A percentile compares a stretch with the other conserved stretches of the same genome.
Conservation (phyloP, 2,888 invertebrate genomes). For the Drosophila histrio region DNA sequence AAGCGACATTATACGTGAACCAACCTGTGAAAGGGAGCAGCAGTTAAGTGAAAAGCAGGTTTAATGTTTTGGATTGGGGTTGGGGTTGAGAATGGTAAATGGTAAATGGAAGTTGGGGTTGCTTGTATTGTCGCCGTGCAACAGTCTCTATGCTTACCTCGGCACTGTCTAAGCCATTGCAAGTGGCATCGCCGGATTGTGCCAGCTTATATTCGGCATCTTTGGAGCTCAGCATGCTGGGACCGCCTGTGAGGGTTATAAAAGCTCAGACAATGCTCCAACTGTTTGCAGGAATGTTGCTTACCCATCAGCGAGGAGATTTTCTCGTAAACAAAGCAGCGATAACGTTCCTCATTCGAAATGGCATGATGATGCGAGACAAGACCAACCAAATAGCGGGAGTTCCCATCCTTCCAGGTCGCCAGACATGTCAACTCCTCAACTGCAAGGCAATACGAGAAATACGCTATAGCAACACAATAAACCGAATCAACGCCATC, state of each 20-base stretch:
- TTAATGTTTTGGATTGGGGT: slow-evolving; percentile 7
- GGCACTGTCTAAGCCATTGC: slow-evolving; percentile 95
- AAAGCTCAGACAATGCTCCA: slow-evolving; percentile 48
- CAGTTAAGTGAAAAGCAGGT: slow-evolving; percentile 55
- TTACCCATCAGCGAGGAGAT: slow-evolving; percentile 87
- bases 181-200: slow-evolving; percentile 96
- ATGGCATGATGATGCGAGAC: slow-evolving; percentile 95
- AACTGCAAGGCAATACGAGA: slow-evolving; percentile 85
- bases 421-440: slow-evolving; percentile 96
- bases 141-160: slow-evolving; percentile 85
- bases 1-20: slow-evolving; percentile 84
- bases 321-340: slow-evolving; percentile 97
- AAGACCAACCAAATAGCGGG: slow-evolving; percentile 94
- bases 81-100: background rate
- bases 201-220: slow-evolving; percentile 92
- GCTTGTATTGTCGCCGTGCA: slow-evolving; percentile 9
- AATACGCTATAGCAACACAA: slow-evolving; percentile 1
- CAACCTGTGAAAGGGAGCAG: slow-evolving; percentile 76
- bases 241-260: slow-evolving; percentile 78
- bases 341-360: slow-evolving; percentile 95
- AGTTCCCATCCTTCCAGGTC: slow-evolving; percentile 97
- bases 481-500: background rate
- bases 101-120: background rate
- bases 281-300: slow-evolving; percentile 55
- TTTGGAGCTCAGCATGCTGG: slow-evolving; percentile 80